phyloP scores from a whole-genome alignment of 2,113 vertebrate genomes.

The Apteryx owenii region DNA sequence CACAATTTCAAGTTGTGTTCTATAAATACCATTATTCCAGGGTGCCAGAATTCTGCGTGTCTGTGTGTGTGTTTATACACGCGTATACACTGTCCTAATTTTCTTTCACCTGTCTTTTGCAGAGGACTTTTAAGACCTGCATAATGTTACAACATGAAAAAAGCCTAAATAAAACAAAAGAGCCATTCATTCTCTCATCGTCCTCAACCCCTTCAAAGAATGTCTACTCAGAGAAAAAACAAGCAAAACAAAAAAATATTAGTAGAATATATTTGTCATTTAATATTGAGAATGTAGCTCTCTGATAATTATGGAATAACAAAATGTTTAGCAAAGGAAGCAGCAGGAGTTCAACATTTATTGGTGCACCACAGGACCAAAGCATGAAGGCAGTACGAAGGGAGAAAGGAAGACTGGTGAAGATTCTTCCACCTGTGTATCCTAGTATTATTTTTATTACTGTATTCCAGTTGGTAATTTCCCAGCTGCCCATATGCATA shows the following conservation, averaged over 20 bases:
- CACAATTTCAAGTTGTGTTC: neutral
- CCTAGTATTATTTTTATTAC: neutral
- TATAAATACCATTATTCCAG: neutral
- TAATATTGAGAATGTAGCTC: neutral
- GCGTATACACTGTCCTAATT: rapidly evolving
- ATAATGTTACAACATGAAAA: neutral
- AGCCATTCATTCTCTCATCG: neutral
- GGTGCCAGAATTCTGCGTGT: neutral
- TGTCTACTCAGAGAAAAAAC: neutral
- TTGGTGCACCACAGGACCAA: neutral
- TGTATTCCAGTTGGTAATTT: neutral
- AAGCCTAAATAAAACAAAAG: neutral
- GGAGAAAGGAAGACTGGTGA: neutral
- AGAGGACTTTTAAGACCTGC: neutral
- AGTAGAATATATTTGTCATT: neutral
- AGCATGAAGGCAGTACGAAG: neutral
- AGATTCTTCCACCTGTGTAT: neutral
- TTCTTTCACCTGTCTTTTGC: neutral
- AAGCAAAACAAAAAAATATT: neutral
- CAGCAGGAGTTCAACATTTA: neutral
- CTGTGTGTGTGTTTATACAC: rapidly evolving
- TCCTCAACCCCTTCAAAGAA: neutral
- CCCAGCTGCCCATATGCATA: neutral
- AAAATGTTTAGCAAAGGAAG: neutral
- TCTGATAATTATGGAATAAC: neutral